phyloP scores from a whole-genome alignment of 2,113 vertebrate genomes.

The Nansenia antarctica region DNA sequence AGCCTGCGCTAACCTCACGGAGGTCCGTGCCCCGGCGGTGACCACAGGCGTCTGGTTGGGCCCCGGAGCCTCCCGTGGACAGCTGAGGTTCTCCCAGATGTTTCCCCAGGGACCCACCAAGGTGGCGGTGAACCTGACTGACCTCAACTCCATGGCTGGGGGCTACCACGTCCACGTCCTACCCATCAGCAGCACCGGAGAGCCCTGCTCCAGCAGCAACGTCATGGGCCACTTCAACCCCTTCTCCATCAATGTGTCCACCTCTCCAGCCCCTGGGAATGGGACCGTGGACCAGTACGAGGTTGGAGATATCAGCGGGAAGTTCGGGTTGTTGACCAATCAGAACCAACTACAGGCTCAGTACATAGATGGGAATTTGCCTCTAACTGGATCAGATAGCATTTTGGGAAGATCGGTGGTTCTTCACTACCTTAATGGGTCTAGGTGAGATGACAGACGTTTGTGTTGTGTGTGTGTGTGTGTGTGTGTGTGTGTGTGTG shows the following conservation, averaged over 20 bases:
- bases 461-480: not conserved
- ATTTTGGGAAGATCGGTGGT: slow-evolving; percentile 76
- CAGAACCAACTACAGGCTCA: slow-evolving; percentile 28
- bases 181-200: slow-evolving; percentile 47
- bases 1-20: slow-evolving; percentile 78
- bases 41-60: slow-evolving; percentile 65
- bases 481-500: no score
- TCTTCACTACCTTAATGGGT: slow-evolving; percentile 69
- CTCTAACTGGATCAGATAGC: slow-evolving; percentile 71
- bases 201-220: slow-evolving; percentile 69
- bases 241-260: slow-evolving; percentile 50
- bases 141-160: slow-evolving; percentile 41
- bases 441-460: slow-evolving; percentile 67
- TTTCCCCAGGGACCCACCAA: slow-evolving; percentile 67
- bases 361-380: slow-evolving; percentile 68
- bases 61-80: slow-evolving; percentile 44
- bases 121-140: slow-evolving; percentile 68
- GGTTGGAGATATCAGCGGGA: slow-evolving; percentile 79
- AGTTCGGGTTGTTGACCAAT: slow-evolving; percentile 69
- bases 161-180: slow-evolving; percentile 78
- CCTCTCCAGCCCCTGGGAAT: slow-evolving; percentile 60
- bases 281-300: slow-evolving; percentile 81
- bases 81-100: slow-evolving; percentile 62
- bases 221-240: slow-evolving; percentile 80
- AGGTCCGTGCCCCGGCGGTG: slow-evolving; percentile 47